Evolutionary conservation across 2,797 vertebrate species (phyloP).

Genomic region (Falco concolor): DNA sequence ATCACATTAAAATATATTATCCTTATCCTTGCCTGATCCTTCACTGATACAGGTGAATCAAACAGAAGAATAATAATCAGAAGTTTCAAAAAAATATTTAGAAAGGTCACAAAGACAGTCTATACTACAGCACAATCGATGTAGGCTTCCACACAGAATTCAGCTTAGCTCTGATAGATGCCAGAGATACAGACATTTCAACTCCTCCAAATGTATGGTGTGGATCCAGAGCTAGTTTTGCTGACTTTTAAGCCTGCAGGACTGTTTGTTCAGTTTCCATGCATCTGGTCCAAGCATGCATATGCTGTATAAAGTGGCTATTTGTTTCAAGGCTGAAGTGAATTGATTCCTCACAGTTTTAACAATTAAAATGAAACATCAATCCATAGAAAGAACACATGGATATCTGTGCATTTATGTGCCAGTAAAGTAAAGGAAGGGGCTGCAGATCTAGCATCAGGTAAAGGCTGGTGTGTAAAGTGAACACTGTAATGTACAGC

Average conservation of each 20-base stretch:
- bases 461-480: constrained; percentile 70
- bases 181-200: neutral
- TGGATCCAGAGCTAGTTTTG: neutral
- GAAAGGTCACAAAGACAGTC: constrained; percentile 62
- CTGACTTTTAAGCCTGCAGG: constrained; percentile 36
- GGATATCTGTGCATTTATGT: constrained; percentile 67
- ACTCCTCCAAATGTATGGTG: neutral
- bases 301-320: constrained; percentile 64
- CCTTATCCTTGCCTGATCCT: constrained; percentile 64
- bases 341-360: constrained; percentile 76
- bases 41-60: constrained; percentile 68
- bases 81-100: constrained; percentile 25
- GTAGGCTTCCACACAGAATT: constrained; percentile 29
- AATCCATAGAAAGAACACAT: constrained; percentile 53
- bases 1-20: constrained; percentile 63
- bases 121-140: constrained; percentile 45
- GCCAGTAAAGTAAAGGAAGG: constrained; percentile 57
- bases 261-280: constrained; percentile 37
- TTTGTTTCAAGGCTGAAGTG: constrained; percentile 74
- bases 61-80: constrained; percentile 59
- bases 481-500: constrained; percentile 77
- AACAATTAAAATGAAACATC: constrained; percentile 51
- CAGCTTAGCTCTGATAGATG: neutral
- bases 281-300: constrained; percentile 45
- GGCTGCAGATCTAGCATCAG: constrained; percentile 60